phyloP scores from a whole-genome alignment of 1,140 invertebrate genomes.

The Habropoda laboriosa region DNA sequence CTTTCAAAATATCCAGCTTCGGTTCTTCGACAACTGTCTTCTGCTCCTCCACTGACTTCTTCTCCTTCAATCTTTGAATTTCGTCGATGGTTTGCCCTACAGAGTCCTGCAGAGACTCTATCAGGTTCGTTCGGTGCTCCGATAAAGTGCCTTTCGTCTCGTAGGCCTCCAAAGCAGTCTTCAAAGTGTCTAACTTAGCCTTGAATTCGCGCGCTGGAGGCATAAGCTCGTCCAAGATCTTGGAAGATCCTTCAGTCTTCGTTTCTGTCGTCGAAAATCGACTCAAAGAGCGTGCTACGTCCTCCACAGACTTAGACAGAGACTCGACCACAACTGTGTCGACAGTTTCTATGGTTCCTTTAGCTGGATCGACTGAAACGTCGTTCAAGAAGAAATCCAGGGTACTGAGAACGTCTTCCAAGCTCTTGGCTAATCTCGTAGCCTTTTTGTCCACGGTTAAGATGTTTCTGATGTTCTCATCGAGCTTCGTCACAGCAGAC shows the following conservation, averaged over 20 bases:
- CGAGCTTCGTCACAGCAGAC: conserved; percentile 61
- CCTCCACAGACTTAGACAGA: conserved; percentile 72
- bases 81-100: conserved; percentile 65
- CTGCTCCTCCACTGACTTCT: background rate
- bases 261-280: background rate
- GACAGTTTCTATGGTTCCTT: conserved; percentile 71
- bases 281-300: conserved; percentile 57
- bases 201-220: conserved; percentile 69
- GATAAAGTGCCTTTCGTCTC: conserved; percentile 57
- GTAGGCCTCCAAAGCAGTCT: conserved; percentile 72
- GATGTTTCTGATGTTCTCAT: conserved; percentile 46
- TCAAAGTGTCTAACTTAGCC: conserved; percentile 70
- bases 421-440: conserved; percentile 31
- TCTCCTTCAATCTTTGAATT: conserved; percentile 55
- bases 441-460: conserved; percentile 20
- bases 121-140: conserved; percentile 71
- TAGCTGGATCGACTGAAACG: conserved; percentile 65
- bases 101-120: conserved; percentile 69
- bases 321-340: conserved; percentile 77
- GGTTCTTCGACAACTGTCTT: background rate
- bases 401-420: conserved; percentile 60
- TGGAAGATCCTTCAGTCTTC: background rate
- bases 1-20: conserved; percentile 33
- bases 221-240: conserved; percentile 53
- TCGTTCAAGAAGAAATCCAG: conserved; percentile 65